These are phyloP conservation scores for Zelleria hepariella DNA, from an alignment of 2,888 invertebrate genomes.

Conservation along the genomic window DNA sequence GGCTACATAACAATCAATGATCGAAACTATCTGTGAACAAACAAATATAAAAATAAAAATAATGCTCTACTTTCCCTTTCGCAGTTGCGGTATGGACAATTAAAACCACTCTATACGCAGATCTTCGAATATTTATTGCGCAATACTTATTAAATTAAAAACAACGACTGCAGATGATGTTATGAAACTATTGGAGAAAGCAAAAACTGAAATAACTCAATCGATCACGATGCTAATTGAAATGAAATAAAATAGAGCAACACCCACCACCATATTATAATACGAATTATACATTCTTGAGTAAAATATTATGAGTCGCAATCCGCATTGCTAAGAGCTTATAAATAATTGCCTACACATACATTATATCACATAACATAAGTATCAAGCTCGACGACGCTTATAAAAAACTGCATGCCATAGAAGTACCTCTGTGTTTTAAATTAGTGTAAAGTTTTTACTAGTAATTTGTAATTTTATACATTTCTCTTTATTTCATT, in stretches of 20 bases:
- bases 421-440: too few species aligned
- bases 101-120: conserved; percentile 6
- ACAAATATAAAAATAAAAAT: conserved; percentile 6
- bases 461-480: too few species aligned
- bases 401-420: too few species aligned
- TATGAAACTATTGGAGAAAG: background rate
- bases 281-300: background rate
- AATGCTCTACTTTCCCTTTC: conserved; percentile 12
- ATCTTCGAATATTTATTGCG: background rate
- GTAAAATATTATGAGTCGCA: background rate
- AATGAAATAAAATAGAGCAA: background rate
- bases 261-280: background rate
- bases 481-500: too few species aligned
- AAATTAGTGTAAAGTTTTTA: too few species aligned
- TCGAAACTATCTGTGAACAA: conserved; percentile 4
- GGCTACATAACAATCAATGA: conserved; percentile 13
- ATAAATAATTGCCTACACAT: background rate
- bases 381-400: too few species aligned
- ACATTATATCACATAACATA: too few species aligned
- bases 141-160: background rate
- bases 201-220: background rate
- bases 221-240: background rate
- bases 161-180: background rate
- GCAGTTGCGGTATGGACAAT: conserved; percentile 6
- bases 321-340: background rate